These are phyloP conservation scores for Leptinotarsa haldemani DNA, from an alignment of 2,888 invertebrate genomes.

Conservation along the genomic window DNA sequence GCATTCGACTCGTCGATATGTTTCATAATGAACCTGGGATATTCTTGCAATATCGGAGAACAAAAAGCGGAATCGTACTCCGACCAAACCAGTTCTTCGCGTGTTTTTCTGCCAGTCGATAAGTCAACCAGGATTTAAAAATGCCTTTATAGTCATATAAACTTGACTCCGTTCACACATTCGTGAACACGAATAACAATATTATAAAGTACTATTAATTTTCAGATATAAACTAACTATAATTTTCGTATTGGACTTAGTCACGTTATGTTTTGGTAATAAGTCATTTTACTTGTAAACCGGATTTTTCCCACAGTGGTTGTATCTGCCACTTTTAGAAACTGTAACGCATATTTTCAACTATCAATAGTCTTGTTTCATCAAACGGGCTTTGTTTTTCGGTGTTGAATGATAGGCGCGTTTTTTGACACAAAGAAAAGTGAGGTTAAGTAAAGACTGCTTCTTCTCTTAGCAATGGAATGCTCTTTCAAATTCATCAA, in stretches of 20 bases:
- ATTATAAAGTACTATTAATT: constrained; percentile 42
- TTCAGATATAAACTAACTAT: constrained; percentile 40
- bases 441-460: too few relatives aligned
- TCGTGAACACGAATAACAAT: constrained; percentile 40
- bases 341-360: too few relatives aligned
- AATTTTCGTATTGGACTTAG: constrained; percentile 39
- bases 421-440: too few relatives aligned
- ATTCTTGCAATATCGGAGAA: constrained; percentile 2
- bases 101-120: constrained; percentile 19
- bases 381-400: too few relatives aligned
- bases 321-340: too few relatives aligned
- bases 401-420: too few relatives aligned
- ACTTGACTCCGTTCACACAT: constrained; percentile 39
- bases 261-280: constrained; percentile 35
- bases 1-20: constrained; percentile 7
- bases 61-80: constrained; percentile 8
- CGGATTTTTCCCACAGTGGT: neutral
- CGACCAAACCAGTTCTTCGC: constrained; percentile 8
- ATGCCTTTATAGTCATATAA: constrained; percentile 34
- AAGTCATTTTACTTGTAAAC: neutral
- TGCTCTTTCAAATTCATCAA: too few relatives aligned
- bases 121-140: constrained; percentile 24
- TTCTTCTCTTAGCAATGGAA: too few relatives aligned
- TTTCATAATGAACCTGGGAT: constrained; percentile 11
- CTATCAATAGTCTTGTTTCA: too few relatives aligned